Conservation (phyloP, 2,113 vertebrate species). For the Zosterops hypoxanthus region DNA sequence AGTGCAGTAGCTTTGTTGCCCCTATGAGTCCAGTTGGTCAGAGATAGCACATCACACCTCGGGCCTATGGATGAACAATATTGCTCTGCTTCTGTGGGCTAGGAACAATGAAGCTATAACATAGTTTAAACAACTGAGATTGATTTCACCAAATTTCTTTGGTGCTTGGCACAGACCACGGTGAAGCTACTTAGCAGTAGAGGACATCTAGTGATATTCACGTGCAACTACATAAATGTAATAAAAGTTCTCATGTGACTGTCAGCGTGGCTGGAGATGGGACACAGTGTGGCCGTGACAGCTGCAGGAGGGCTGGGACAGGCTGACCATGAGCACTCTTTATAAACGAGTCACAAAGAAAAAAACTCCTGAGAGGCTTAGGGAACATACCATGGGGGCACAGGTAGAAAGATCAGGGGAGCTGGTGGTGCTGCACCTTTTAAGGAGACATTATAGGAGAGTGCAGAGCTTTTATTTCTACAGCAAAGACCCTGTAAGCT, state of each 20-base stretch:
- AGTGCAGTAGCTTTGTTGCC: not conserved
- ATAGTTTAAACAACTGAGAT: not conserved
- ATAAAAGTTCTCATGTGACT: not conserved
- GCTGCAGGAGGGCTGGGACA: not conserved
- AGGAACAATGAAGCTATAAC: not conserved
- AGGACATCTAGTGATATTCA: slow-evolving; percentile 60
- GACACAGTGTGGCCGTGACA: not conserved
- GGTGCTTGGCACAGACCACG: not conserved
- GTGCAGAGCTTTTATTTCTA: not conserved
- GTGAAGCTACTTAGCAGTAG: slow-evolving; percentile 12
- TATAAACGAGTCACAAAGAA: not conserved
- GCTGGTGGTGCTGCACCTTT: not conserved
- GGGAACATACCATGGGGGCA: not conserved
- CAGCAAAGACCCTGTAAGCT: not conserved
- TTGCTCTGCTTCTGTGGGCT: not conserved
- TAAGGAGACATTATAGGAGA: not conserved
- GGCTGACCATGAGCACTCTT: not conserved
- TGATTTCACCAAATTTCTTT: not conserved
- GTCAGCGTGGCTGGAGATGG: rapidly evolving
- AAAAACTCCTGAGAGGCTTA: not conserved
- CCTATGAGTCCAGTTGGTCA: not conserved
- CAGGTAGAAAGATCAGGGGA: not conserved
- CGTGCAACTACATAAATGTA: slow-evolving; percentile 9
- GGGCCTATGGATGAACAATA: not conserved
- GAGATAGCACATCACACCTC: not conserved